Percentiles rank a stretch among this genome's conserved stretches.
Conservation (phyloP, 2,888 invertebrate genomes). For the Sicus ferrugineus region DNA sequence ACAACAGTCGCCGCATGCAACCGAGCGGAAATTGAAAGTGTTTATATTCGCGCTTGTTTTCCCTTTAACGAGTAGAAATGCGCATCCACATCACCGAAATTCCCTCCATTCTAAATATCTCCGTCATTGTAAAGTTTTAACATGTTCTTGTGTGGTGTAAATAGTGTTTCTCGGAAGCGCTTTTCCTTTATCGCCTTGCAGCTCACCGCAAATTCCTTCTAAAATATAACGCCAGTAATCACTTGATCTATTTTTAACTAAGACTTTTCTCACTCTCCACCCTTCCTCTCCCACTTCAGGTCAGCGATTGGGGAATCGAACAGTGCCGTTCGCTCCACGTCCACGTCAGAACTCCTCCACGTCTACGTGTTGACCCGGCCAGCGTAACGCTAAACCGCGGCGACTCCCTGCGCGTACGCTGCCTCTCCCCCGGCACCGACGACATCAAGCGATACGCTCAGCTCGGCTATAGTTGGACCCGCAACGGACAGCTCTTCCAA, state of each 20-base stretch:
- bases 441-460: constrained; percentile 69
- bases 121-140: too few species aligned
- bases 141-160: too few species aligned
- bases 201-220: not conserved
- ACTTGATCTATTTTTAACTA: not conserved
- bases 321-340: constrained; percentile 72
- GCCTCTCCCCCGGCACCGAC: constrained; percentile 73
- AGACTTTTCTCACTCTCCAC: not conserved
- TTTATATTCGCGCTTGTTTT: not conserved
- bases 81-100: too few species aligned
- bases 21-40: constrained; percentile 15
- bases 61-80: not conserved
- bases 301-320: constrained; percentile 72
- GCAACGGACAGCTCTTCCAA: constrained; percentile 77
- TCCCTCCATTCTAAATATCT: too few species aligned
- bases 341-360: constrained; percentile 70
- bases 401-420: constrained; percentile 65
- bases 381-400: constrained; percentile 71
- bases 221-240: not conserved
- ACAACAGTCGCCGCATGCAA: not conserved
- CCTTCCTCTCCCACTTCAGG: constrained; percentile 63
- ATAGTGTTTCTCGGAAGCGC: not conserved
- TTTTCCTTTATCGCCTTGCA: not conserved
- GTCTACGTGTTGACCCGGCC: constrained; percentile 72
- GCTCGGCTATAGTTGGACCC: constrained; percentile 85